Evolutionary conservation across 1,140 invertebrate species (phyloP).

Genomic region (Acyrthosiphon pisum): DNA sequence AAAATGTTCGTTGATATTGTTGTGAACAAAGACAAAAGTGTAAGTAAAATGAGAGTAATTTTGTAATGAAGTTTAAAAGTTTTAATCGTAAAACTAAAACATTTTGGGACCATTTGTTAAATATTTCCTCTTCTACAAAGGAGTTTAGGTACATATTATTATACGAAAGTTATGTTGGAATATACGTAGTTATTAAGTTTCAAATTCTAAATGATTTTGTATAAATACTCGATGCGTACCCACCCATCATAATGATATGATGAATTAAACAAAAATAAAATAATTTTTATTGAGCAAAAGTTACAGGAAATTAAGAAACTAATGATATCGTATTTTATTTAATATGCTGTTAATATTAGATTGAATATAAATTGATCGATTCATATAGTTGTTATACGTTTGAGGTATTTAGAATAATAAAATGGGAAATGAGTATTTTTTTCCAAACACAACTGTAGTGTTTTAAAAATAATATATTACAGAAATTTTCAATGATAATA

Average conservation of each 20-base stretch:
- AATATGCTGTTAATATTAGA: too few species aligned
- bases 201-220: background rate
- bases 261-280: background rate
- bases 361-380: background rate
- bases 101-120: background rate
- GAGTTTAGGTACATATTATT: background rate
- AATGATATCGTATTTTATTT: background rate
- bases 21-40: background rate
- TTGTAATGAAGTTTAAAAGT: constrained; percentile 25
- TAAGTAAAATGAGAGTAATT: background rate
- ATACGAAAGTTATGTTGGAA: background rate
- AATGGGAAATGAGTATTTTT: background rate
- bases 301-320: background rate
- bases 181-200: background rate
- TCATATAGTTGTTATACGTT: background rate
- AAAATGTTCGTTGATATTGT: background rate
- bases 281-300: background rate
- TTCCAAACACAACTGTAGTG: background rate
- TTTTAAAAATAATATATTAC: background rate
- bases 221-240: background rate
- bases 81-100: constrained; percentile 15
- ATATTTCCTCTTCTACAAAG: background rate
- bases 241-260: background rate
- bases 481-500: background rate
- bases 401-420: background rate